phyloP scores from a whole-genome alignment of 1,140 invertebrate genomes.

The Drosophila jambulina region DNA sequence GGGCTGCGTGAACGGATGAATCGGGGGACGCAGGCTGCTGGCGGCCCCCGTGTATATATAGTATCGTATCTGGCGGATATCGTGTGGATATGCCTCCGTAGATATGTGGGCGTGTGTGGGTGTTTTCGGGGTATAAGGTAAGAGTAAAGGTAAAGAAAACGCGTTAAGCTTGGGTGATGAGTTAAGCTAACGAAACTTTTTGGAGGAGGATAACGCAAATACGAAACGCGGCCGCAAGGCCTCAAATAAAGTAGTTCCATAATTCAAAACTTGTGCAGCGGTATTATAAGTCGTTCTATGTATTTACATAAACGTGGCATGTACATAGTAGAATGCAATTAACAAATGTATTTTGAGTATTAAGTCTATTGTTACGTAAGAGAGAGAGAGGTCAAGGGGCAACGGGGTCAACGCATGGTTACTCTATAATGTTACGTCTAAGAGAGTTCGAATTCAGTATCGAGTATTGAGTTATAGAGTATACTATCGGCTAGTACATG shows the following conservation, averaged over 20 bases:
- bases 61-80: constrained; percentile 23
- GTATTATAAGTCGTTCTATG: constrained; percentile 76
- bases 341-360: constrained; percentile 55
- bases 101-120: constrained; percentile 24
- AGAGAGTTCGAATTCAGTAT: constrained; percentile 53
- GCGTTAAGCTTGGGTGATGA: constrained; percentile 70
- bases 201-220: constrained; percentile 55
- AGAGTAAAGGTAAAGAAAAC: constrained; percentile 42
- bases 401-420: constrained; percentile 50
- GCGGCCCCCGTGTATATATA: constrained; percentile 32
- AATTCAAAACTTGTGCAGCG: constrained; percentile 72
- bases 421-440: constrained; percentile 49
- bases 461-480: constrained; percentile 41
- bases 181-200: constrained; percentile 66
- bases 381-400: constrained; percentile 33
- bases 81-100: constrained; percentile 3
- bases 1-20: constrained; percentile 53
- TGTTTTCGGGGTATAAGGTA: constrained; percentile 13
- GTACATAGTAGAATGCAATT: constrained; percentile 54
- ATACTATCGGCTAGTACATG: constrained; percentile 42
- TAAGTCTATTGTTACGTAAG: constrained; percentile 48
- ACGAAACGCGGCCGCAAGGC: constrained; percentile 64
- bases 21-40: constrained; percentile 50
- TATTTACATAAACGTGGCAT: constrained; percentile 77
- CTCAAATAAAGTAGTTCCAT: constrained; percentile 61